Evolutionary conservation across 2,113 vertebrate genomes (phyloP).

Genomic region (Machaerirhynchus nigripectus): DNA sequence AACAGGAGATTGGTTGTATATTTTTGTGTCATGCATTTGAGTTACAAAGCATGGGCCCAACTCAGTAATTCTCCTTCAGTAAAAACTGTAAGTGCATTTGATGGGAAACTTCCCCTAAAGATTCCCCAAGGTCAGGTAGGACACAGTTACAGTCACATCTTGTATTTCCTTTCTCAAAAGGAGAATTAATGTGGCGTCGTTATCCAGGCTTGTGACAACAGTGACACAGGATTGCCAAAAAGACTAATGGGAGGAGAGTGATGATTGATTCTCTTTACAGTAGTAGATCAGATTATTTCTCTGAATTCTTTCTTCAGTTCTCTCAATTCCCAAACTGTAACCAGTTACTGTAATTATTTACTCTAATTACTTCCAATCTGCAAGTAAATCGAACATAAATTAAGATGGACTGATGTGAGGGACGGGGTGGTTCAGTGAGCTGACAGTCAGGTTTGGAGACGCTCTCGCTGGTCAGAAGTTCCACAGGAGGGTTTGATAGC

Average conservation of each 20-base stretch:
- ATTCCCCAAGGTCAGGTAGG: slow-evolving; percentile 19
- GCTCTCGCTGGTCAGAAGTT: neutral
- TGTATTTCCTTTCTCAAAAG: neutral
- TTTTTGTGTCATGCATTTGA: neutral
- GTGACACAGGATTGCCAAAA: slow-evolving; percentile 28
- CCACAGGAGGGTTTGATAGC: neutral
- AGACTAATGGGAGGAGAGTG: slow-evolving; percentile 18
- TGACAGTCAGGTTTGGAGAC: neutral
- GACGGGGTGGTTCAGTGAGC: neutral
- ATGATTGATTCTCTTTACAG: slow-evolving; percentile 26
- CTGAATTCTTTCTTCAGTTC: neutral
- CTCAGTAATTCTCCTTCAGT: neutral
- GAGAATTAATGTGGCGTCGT: slow-evolving; percentile 32
- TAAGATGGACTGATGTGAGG: neutral
- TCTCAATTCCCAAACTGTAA: slow-evolving; percentile 13
- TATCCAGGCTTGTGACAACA: slow-evolving; percentile 16
- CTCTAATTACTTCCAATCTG: slow-evolving; percentile 21
- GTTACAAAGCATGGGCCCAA: neutral
- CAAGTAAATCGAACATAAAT: slow-evolving; percentile 3
- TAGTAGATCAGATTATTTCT: slow-evolving; percentile 16
- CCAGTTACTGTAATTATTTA: slow-evolving; percentile 34
- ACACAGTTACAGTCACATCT: neutral
- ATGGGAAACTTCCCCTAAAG: neutral
- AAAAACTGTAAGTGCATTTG: neutral
- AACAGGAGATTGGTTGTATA: neutral